Evolutionary conservation across 2,888 invertebrate genomes (phyloP).

Genomic region (Morpho achilles): DNA sequence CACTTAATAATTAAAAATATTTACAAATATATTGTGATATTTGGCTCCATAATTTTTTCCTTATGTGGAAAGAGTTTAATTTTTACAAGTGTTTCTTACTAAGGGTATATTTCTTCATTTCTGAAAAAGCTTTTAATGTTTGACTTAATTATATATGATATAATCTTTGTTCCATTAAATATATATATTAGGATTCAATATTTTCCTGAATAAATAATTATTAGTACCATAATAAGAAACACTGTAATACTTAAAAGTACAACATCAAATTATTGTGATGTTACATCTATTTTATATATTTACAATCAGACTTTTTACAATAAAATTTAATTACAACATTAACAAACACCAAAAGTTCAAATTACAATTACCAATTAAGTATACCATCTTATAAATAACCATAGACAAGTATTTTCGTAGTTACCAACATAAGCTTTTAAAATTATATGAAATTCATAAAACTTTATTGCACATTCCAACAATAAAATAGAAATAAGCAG

Average conservation of each 20-base stretch:
- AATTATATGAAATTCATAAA: too few species aligned
- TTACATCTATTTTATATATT: constrained; percentile 40
- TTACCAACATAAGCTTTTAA: too few species aligned
- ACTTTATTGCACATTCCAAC: too few species aligned
- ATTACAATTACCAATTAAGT: constrained; percentile 10
- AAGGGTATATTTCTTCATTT: neutral
- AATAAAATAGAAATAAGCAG: too few species aligned
- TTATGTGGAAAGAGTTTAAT: constrained; percentile 36
- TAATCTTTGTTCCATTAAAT: too few species aligned
- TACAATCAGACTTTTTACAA: constrained; percentile 70
- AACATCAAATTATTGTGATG: constrained; percentile 42
- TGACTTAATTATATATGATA: too few species aligned
- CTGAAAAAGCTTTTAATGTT: neutral
- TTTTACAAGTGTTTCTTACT: constrained; percentile 37
- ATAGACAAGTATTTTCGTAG: neutral
- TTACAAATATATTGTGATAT: constrained; percentile 61
- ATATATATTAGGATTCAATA: too few species aligned
- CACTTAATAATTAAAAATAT: constrained; percentile 36
- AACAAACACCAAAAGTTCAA: constrained; percentile 25
- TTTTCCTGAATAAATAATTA: neutral
- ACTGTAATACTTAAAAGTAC: constrained; percentile 20
- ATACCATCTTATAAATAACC: constrained; percentile 17
- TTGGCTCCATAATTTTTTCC: constrained; percentile 60
- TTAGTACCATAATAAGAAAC: constrained; percentile 19
- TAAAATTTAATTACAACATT: constrained; percentile 34